Evolutionary conservation across 2,888 invertebrate genomes (phyloP).

Genomic region (Cataglyphis livida): DNA sequence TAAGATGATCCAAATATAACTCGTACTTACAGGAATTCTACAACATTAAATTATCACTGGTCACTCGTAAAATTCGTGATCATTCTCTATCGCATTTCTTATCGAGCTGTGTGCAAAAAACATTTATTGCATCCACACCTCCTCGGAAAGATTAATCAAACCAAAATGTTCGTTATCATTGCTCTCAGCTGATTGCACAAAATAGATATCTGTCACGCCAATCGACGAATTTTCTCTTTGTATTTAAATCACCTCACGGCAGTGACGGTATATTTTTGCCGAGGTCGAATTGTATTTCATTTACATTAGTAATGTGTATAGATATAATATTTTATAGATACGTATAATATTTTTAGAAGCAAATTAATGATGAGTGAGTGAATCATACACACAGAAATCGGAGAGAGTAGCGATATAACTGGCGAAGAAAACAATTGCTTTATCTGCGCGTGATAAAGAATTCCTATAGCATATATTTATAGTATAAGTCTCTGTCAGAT

Average conservation of each 20-base stretch:
- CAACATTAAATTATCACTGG: conserved; percentile 21
- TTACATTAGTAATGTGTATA: conserved; percentile 34
- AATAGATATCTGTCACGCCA: background rate
- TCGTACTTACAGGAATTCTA: background rate
- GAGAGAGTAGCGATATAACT: background rate
- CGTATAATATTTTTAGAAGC: conserved; percentile 55
- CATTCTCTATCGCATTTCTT: background rate
- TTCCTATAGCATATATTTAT: background rate
- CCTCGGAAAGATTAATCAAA: background rate
- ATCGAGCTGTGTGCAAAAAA: background rate
- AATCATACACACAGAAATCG: background rate
- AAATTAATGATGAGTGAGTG: conserved; percentile 32
- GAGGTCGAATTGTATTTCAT: conserved; percentile 50
- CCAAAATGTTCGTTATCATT: background rate
- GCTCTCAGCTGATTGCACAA: background rate
- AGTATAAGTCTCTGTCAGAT: background rate
- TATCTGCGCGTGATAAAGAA: background rate
- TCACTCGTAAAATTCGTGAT: conserved; percentile 14
- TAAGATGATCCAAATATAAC: conserved; percentile 21
- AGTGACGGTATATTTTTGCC: conserved; percentile 57
- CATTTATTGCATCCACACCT: background rate
- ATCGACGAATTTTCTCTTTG: background rate
- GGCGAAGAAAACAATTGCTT: background rate
- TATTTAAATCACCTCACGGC: conserved; percentile 7
- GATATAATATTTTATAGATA: background rate